Evolutionary conservation across 2,113 vertebrate species (phyloP).

Genomic region (Apaloderma vittatum): DNA sequence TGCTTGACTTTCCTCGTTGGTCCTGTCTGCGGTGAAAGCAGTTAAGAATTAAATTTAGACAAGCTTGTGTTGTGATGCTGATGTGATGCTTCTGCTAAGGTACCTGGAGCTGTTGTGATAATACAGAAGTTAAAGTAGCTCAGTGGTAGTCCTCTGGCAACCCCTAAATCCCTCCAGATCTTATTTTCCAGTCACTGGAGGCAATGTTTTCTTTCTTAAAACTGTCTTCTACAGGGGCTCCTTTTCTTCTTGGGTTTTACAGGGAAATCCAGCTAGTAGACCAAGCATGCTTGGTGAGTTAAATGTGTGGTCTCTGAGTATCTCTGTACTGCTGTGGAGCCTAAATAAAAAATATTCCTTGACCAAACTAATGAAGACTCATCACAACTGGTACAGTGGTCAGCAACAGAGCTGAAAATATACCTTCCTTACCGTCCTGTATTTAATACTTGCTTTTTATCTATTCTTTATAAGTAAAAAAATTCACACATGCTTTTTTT

Average conservation of each 20-base stretch:
- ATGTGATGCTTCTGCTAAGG: background rate
- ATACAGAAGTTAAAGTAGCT: background rate
- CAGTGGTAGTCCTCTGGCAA: background rate
- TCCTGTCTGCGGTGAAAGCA: background rate
- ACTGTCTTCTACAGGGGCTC: background rate
- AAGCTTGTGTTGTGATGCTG: background rate
- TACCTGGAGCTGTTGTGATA: background rate
- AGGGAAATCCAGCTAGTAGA: background rate
- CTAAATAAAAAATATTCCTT: background rate
- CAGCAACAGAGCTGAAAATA: background rate
- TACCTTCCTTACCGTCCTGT: background rate
- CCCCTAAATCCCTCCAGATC: background rate
- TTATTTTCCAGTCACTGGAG: background rate
- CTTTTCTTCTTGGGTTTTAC: rapidly evolving
- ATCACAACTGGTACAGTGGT: background rate
- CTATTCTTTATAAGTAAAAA: background rate
- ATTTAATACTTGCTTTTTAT: background rate
- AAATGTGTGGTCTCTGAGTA: background rate
- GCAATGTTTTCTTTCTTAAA: background rate
- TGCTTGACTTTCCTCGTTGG: background rate
- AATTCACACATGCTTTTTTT: background rate
- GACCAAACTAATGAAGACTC: background rate
- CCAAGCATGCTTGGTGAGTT: background rate
- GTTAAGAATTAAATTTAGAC: background rate
- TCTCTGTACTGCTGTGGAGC: background rate